A percentile compares a stretch with the other conserved stretches of the same genome.
Evolutionary conservation across 37 sponge, comb jelly and placozoan species (phyloP).

Genomic region (Aplysina aerophoba): DNA sequence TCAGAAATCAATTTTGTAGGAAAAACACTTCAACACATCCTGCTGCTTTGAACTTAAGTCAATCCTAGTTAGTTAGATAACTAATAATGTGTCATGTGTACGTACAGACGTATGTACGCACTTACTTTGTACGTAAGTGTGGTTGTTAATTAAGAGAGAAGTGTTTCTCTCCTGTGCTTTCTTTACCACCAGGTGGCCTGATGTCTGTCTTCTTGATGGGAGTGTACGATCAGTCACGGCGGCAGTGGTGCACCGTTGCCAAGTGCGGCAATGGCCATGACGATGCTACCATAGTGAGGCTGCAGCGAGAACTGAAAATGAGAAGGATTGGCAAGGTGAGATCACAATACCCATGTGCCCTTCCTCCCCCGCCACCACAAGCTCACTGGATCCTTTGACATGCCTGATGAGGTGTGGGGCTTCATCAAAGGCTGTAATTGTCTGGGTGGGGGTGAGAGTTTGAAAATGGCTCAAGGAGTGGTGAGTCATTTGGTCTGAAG

Average conservation of each 20-base stretch:
- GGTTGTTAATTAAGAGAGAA: too few relatives aligned
- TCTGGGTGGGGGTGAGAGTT: too few relatives aligned
- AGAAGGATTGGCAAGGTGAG: slow-evolving; percentile 83
- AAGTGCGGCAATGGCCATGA: slow-evolving; percentile 99
- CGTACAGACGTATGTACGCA: slow-evolving; percentile 6
- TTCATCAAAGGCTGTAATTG: too few relatives aligned
- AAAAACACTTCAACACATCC: too few relatives aligned
- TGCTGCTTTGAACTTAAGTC: too few relatives aligned
- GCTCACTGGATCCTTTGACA: not conserved
- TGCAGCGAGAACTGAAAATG: slow-evolving; percentile 87
- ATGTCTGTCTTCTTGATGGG: slow-evolving; percentile 99
- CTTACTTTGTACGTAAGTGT: not conserved
- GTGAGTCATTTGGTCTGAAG: too few relatives aligned
- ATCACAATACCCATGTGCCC: not conserved
- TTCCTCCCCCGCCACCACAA: not conserved
- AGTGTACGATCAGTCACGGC: slow-evolving; percentile 70
- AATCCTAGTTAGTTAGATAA: too few relatives aligned
- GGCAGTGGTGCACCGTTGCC: slow-evolving; percentile 89
- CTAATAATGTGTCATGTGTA: too few relatives aligned
- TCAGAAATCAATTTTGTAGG: too few relatives aligned
- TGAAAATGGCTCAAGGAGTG: too few relatives aligned
- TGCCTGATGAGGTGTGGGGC: too few relatives aligned
- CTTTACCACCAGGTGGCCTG: slow-evolving; percentile 78
- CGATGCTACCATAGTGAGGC: slow-evolving; percentile 79
- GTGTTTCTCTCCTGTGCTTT: not conserved